phyloP scores from a whole-genome alignment of 2,113 vertebrate genomes.

The Excalfactoria chinensis region DNA sequence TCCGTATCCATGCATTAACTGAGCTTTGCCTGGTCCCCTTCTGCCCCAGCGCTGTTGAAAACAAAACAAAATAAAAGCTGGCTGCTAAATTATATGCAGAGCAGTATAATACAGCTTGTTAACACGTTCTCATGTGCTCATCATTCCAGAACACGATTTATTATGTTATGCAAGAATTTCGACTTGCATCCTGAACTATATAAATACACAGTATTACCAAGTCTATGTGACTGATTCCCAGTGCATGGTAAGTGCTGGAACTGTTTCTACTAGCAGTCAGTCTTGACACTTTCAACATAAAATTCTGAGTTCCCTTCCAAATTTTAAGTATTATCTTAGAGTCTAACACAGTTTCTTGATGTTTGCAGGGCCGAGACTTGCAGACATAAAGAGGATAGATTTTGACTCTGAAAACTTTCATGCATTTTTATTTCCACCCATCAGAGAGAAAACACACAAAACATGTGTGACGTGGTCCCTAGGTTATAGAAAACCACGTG shows the following conservation, averaged over 20 bases:
- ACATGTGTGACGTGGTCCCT: neutral
- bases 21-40: neutral
- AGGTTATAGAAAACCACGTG: neutral
- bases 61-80: neutral
- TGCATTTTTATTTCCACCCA: neutral
- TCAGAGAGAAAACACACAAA: neutral
- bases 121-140: neutral
- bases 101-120: neutral
- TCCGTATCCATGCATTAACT: neutral
- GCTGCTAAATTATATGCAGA: neutral
- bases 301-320: neutral
- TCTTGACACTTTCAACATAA: neutral
- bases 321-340: neutral
- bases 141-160: neutral
- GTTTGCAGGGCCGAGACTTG: neutral
- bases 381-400: neutral
- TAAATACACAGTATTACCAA: neutral
- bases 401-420: neutral
- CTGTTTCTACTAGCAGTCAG: neutral
- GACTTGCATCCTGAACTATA: neutral
- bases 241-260: neutral
- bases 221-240: neutral
- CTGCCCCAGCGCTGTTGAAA: neutral
- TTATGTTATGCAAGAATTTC: neutral
- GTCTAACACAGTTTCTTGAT: neutral